Base-by-base conservation (phyloP, 2,797 vertebrate species). In the Apodemus agrarius region DNA sequence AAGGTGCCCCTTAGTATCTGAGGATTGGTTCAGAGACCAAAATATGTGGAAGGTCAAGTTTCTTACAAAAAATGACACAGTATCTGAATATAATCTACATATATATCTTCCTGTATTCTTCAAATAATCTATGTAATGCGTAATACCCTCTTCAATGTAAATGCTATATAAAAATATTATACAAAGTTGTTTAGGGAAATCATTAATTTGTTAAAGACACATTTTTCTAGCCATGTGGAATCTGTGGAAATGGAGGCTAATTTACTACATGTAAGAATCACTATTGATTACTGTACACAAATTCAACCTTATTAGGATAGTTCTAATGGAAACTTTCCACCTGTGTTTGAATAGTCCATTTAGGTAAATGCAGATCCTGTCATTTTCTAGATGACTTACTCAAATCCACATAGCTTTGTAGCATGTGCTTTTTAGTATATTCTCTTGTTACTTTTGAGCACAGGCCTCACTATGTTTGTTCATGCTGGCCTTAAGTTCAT, bases 261-360 rank as follows among this genome's bases (percentile, higher is more conserved):
- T 9, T 49, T 49, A 80, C 37, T 69, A 61, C 52, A 61, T 46
- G 81, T 83, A 90, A 54, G 89, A 84, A 59, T 67, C 69, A 89
- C 26, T 90, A 69, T 37, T 76, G n/a, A 76, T 75, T 94, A 37
- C 0, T 69, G 12, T 57, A 43, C 6, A 57, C 4, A 31, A 83
- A 65, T 54, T 75, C 49, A 82, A 34, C 12, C 37, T 89, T 40
- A 82, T 24, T 88, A 46, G 87, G 29, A 75, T 95, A 57, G 54
- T 63, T 89, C 59, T 76, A 92, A 76, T 37, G 91, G 54, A 95
- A 91, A 91, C 21, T 12, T 26, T 82, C 83, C 69, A 92, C n/a
- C 52, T 46, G 59, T 21, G 59, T 63, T 91, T 82, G 16, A 87
- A 21, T 17, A 81, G n/a, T 22, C 21, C 52, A 69, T 65, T 81